Evolutionary conservation across 2,113 vertebrate species (phyloP).

Genomic region (Triplophysa dalaica): DNA sequence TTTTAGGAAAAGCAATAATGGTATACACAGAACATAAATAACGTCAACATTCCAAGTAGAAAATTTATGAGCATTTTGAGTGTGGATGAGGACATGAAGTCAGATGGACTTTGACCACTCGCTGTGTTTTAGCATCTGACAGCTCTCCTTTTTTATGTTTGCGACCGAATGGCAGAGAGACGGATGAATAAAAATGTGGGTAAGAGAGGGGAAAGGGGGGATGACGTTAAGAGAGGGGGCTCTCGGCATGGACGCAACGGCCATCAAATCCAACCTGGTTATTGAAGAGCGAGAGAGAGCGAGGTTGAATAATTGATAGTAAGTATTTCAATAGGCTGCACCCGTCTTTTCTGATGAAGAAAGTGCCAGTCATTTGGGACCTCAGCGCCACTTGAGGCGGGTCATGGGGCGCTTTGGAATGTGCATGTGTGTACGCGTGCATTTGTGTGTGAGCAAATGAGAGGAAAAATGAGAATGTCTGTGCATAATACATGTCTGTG

Average conservation of each 20-base stretch:
- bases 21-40: no score
- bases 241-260: slow-evolving; percentile 42
- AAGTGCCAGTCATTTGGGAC: slow-evolving; percentile 66
- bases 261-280: slow-evolving; percentile 53
- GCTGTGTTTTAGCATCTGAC: slow-evolving; percentile 24
- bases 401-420: slow-evolving; percentile 21
- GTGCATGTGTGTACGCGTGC: slow-evolving; percentile 1
- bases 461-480: slow-evolving; percentile 10
- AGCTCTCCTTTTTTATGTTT: not conserved
- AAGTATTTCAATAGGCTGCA: slow-evolving; percentile 77
- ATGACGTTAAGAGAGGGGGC: slow-evolving; percentile 14
- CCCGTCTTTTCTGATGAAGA: slow-evolving; percentile 70
- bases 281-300: slow-evolving; percentile 46
- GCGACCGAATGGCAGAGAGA: not conserved
- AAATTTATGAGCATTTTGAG: not conserved
- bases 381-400: slow-evolving; percentile 52
- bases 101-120: slow-evolving; percentile 40
- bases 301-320: slow-evolving; percentile 75
- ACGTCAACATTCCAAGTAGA: not conserved
- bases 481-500: slow-evolving; percentile 22
- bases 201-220: slow-evolving; percentile 2
- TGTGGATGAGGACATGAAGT: slow-evolving; percentile 28
- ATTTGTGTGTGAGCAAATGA: slow-evolving; percentile 37
- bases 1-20: no score
- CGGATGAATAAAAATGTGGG: slow-evolving; percentile 12